Base-by-base conservation (phyloP, 2,797 vertebrate species). In the Hydrophis major region DNA sequence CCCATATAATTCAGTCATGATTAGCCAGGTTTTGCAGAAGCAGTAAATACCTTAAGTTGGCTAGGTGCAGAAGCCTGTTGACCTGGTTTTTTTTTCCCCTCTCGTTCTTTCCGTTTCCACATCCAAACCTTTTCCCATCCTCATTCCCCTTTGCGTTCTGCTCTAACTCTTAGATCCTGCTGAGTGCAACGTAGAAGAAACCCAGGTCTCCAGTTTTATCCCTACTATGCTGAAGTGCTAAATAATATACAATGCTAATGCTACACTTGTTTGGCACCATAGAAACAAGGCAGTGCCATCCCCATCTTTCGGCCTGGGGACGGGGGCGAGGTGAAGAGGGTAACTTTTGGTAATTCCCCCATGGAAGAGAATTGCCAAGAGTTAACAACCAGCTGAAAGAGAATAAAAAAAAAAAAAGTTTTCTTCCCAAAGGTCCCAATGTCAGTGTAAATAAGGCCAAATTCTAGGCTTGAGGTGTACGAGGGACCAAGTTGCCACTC, bases 201-300 rank as follows among this genome's bases (percentile, higher is more conserved):
- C 16, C 50, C 74, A 42, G 50, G 13, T 69, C 16, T 90, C 55
- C 28, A 37, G 13, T 74, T 83, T 22, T 37, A 5, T 7, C 53
- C 66, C 27, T 27, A 88, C 42, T 32, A 78, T 6, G 27, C 3
- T 16, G 20, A 91, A 91, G 90, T 89, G 90, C 87, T 86, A 11
- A 87, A 42, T 55, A 66, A 47, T 56, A 86, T 22, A 89, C 57
- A 86, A 18, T 56, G 0, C 10, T 69, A 91, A 93, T 91, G 90
- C 90, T 91, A 91, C 90, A 89, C 66, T 91, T 16, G 57, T 90
- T 94, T 66, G 83, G 89, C 93, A 90, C 89, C 93, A 94, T 2
- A 13, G 89, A 61, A 74, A 56, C 12, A 91, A 90, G 74, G 37
- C 37, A 32, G 90, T 59, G 47, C 12, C 32, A 27, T n/a, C 1